phyloP scores from a whole-genome alignment of 2,888 invertebrate genomes.

The Meiosimyza decipiens region DNA sequence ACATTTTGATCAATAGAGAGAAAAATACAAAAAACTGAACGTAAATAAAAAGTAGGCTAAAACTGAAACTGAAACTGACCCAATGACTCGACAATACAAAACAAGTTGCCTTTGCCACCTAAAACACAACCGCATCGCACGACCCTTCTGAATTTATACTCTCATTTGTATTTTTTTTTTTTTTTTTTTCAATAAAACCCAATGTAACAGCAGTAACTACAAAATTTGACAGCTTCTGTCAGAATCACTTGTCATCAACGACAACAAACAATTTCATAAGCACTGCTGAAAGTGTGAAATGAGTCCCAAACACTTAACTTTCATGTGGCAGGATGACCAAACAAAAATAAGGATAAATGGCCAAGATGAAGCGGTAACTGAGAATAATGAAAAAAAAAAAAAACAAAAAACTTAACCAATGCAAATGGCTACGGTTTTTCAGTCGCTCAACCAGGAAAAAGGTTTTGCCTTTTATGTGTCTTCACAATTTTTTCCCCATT shows the following conservation, averaged over 20 bases:
- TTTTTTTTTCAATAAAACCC: neutral
- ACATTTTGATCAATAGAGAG: no score
- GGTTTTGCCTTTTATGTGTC: neutral
- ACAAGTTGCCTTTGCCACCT: neutral
- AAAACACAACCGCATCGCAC: neutral
- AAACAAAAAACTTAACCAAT: neutral
- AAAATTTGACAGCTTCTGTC: slow-evolving; percentile 13
- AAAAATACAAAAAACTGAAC: no score
- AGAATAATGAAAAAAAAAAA: neutral
- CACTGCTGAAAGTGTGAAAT: neutral
- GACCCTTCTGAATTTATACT: neutral
- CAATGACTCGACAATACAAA: slow-evolving; percentile 19
- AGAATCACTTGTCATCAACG: slow-evolving; percentile 24
- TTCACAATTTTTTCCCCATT: no score
- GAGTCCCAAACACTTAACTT: slow-evolving; percentile 27
- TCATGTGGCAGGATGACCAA: neutral
- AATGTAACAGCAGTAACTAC: neutral
- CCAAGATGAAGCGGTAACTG: neutral
- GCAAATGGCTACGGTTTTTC: neutral
- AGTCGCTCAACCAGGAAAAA: neutral
- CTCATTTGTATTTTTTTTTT: no score
- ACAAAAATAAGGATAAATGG: slow-evolving; percentile 7
- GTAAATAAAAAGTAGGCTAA: neutral
- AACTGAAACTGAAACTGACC: neutral
- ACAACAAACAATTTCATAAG: slow-evolving; percentile 30